Conservation (phyloP, 2,113 vertebrate species). For the Hemibagrus wyckioides region DNA sequence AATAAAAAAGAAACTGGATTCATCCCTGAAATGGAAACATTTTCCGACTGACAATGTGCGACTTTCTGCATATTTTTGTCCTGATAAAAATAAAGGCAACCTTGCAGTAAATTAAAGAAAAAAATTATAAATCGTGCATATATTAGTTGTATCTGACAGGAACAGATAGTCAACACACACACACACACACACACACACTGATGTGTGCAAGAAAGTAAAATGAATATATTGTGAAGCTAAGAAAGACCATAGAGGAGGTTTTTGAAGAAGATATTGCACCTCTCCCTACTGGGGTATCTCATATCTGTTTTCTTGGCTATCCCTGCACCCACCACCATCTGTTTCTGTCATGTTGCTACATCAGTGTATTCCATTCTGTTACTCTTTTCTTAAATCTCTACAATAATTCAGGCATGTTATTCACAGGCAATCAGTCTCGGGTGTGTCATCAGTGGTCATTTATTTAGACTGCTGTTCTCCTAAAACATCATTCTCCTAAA, state of each 20-base stretch:
- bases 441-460: slow-evolving; percentile 6
- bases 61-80: slow-evolving; percentile 19
- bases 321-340: not conserved
- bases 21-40: slow-evolving; percentile 22
- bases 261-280: not conserved
- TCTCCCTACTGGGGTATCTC: not conserved
- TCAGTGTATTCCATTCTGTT: not conserved
- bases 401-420: not conserved
- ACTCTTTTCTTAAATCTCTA: not conserved
- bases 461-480: slow-evolving; percentile 1
- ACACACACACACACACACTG: not conserved
- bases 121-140: slow-evolving; percentile 18
- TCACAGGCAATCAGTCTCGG: slow-evolving; percentile 2
- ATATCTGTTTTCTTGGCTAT: not conserved
- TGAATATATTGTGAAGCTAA: not conserved
- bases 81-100: slow-evolving; percentile 20
- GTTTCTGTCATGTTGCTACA: no score
- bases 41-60: not conserved
- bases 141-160: not conserved
- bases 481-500: slow-evolving; percentile 12
- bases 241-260: not conserved
- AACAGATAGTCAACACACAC: slow-evolving; percentile 1
- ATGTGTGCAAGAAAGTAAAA: not conserved
- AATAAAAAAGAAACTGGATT: slow-evolving; percentile 3
- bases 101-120: slow-evolving; percentile 39